A percentile compares a stretch with the other conserved stretches of the same genome.
Evolutionary conservation across 1,140 invertebrate species (phyloP).

Genomic region (Hyles vespertilio): DNA sequence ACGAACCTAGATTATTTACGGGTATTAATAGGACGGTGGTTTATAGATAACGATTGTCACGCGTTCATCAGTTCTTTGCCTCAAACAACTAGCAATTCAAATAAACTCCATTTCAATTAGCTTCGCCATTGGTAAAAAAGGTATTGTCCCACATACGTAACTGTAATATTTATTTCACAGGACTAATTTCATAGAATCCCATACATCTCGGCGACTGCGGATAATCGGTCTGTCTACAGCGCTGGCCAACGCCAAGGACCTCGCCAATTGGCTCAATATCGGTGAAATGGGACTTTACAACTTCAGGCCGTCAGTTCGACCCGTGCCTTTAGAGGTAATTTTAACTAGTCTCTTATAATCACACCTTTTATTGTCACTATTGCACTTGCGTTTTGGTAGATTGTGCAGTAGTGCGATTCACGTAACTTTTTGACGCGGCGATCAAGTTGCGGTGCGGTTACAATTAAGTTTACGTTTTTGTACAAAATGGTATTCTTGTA

Average conservation of each 20-base stretch:
- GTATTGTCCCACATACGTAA: no score
- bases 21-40: no score
- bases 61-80: background rate
- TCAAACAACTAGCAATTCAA: background rate
- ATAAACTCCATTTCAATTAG: background rate
- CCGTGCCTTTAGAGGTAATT: slow-evolving; percentile 94
- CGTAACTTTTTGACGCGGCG: no score
- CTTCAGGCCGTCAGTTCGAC: slow-evolving; percentile 97
- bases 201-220: slow-evolving; percentile 86
- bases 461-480: no score
- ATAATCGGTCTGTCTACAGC: slow-evolving; percentile 98
- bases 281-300: slow-evolving; percentile 95
- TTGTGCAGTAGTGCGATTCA: no score
- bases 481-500: no score
- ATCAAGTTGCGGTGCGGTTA: no score
- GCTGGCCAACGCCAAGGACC: slow-evolving; percentile 96
- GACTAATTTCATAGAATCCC: slow-evolving; percentile 94
- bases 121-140: no score
- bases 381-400: no score
- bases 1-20: no score
- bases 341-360: background rate
- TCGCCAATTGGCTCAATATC: slow-evolving; percentile 98
- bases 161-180: slow-evolving; percentile 29
- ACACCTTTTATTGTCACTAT: no score
- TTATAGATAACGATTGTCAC: no score